These are phyloP conservation scores for Allacma fusca DNA, from an alignment of 2,888 invertebrate species.

Conservation along the genomic window DNA sequence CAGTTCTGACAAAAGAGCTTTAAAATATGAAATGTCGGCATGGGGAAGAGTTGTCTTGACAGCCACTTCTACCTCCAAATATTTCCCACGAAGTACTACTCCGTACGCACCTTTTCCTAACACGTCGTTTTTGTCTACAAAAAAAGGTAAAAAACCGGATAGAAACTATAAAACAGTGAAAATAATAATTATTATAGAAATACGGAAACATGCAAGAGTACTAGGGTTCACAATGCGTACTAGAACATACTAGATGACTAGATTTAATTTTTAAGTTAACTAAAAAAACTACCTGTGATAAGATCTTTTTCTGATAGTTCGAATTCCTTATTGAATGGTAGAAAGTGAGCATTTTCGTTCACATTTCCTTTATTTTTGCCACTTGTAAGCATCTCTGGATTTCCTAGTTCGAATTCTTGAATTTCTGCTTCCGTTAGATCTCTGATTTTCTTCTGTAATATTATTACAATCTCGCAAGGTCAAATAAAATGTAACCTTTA, in stretches of 20 bases:
- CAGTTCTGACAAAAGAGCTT: constrained; percentile 4
- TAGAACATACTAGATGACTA: too few relatives aligned
- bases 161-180: too few relatives aligned
- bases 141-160: too few relatives aligned
- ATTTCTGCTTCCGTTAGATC: background rate
- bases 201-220: too few relatives aligned
- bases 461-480: too few relatives aligned
- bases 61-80: background rate
- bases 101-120: constrained; percentile 10
- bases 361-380: background rate
- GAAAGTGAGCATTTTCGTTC: background rate
- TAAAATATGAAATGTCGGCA: background rate
- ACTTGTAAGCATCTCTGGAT: background rate
- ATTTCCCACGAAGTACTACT: background rate
- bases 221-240: too few relatives aligned
- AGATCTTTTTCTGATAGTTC: background rate
- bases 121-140: background rate
- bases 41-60: background rate
- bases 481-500: too few relatives aligned
- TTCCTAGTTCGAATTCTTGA: background rate
- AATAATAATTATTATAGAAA: too few relatives aligned
- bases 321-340: constrained; percentile 21
- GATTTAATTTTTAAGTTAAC: too few relatives aligned
- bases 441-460: too few relatives aligned
- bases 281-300: background rate